Conservation (phyloP, 2,113 vertebrate genomes). For the Psephotus haematonotus region DNA sequence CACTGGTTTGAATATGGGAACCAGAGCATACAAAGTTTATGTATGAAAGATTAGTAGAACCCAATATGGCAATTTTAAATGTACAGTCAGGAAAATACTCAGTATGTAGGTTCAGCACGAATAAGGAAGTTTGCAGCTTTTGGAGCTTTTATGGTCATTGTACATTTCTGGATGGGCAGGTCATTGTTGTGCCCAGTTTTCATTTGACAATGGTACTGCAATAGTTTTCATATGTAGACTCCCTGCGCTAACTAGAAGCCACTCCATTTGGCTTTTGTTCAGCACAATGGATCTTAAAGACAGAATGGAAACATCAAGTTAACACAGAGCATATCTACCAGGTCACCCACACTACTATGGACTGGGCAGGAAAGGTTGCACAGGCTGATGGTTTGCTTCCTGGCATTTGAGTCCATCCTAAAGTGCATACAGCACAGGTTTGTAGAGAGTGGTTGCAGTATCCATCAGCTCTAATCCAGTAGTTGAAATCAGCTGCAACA, state of each 20-base stretch:
- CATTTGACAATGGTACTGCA: neutral
- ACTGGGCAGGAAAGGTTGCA: neutral
- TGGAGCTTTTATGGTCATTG: neutral
- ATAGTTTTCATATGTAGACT: neutral
- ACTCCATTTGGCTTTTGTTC: neutral
- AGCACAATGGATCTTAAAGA: neutral
- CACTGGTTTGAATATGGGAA: neutral
- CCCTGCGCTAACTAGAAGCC: neutral
- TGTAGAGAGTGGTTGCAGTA: neutral
- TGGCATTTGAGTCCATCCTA: neutral
- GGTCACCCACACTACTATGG: neutral
- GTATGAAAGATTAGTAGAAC: neutral
- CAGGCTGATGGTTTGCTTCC: neutral
- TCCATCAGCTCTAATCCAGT: neutral
- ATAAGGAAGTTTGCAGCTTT: neutral
- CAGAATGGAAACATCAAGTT: neutral
- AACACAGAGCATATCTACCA: neutral
- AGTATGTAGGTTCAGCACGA: neutral
- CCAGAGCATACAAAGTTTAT: neutral
- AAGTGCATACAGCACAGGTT: neutral
- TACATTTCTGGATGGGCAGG: neutral
- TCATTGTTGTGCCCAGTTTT: neutral
- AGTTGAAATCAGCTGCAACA: neutral
- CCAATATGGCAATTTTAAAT: neutral
- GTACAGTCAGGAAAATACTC: neutral